Percentiles rank a stretch among this genome's conserved stretches.
Conservation (phyloP, 2,113 vertebrate genomes). For the Regulus satrapa region DNA sequence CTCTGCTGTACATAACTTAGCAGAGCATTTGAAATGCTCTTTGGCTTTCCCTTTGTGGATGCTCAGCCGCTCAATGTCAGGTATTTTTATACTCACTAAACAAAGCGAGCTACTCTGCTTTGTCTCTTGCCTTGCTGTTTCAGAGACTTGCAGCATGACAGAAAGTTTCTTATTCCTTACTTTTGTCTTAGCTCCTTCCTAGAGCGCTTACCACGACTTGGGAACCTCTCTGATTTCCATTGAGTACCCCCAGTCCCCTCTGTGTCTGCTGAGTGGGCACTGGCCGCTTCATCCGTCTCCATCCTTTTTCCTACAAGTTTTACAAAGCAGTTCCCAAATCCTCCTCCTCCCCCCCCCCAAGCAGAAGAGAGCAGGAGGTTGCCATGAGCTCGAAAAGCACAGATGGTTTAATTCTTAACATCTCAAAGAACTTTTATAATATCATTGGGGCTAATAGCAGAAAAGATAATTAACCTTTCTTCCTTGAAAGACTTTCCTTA, state of each 20-base stretch:
- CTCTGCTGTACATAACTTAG: not conserved
- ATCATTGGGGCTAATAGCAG: not conserved
- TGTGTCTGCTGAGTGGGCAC: not conserved
- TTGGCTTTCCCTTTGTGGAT: not conserved
- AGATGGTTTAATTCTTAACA: not conserved
- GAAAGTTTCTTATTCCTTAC: not conserved
- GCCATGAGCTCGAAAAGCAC: not conserved
- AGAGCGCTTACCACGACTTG: not conserved
- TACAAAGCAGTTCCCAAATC: not conserved
- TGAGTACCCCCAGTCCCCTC: fast-evolving
- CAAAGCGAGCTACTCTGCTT: not conserved
- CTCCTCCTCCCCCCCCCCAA: not conserved
- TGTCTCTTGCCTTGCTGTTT: not conserved
- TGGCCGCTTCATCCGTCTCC: not conserved
- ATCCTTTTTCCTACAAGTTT: not conserved
- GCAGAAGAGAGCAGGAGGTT: not conserved
- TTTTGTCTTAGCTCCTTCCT: not conserved
- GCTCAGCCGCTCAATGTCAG: not conserved
- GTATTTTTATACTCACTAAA: not conserved
- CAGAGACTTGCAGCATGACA: not conserved
- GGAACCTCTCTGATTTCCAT: not conserved
- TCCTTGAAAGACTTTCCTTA: not conserved
- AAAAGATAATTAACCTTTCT: not conserved
- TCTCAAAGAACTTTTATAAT: not conserved
- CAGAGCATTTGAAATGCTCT: not conserved